Base-by-base conservation (phyloP, 1,140 invertebrate genomes). In the Pseudobourletiella spinata region DNA sequence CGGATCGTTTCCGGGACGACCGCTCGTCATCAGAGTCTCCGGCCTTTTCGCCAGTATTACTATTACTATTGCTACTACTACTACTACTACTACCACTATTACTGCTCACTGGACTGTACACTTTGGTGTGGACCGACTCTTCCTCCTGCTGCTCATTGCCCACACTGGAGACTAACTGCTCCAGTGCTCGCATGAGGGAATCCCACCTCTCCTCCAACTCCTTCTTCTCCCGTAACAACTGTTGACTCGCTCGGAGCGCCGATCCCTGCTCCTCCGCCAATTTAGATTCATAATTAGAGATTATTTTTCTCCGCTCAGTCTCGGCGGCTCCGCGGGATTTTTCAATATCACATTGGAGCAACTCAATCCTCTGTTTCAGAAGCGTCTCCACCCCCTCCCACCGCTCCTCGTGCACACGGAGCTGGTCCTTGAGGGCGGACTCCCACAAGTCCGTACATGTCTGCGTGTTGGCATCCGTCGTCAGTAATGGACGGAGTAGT, bases 241-340 rank as follows among this genome's bases (percentile, higher is more conserved):
- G 46, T 59, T 68, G 60, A 54, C 32, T 67, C 15, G 67, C 71
- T 44, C 79, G 74, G 3, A 79, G 59, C 6, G 71, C 72, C 29
- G 77, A 77, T 67, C 86, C 84, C 74, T 86, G 79, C 43, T 84
- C 82, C 43, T 84, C 82, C 0, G 82, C 81, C 80, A 86, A 85
- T 72, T 88, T 82, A 46, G 84, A 80, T 56, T 87, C 86, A 1
- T 64, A 61, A 6, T 51, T 22, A 32, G 42, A 59, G 14, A 65
- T 61, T 35, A 66, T 20, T 51, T 59, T 60, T n/a, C 29, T 26
- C 48, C 58, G 42, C 39, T 70, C 66, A 6, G 25, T 26, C 30
- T 55, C 18, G 39, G 3, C n/a, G 3, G 20, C 18, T 3, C 39
- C 26, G 3, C 39, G 26, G 4, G 59, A 59, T 58, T 61, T 64